Evolutionary conservation across 1,140 invertebrate species (phyloP).

Genomic region (Spodoptera frugiperda): DNA sequence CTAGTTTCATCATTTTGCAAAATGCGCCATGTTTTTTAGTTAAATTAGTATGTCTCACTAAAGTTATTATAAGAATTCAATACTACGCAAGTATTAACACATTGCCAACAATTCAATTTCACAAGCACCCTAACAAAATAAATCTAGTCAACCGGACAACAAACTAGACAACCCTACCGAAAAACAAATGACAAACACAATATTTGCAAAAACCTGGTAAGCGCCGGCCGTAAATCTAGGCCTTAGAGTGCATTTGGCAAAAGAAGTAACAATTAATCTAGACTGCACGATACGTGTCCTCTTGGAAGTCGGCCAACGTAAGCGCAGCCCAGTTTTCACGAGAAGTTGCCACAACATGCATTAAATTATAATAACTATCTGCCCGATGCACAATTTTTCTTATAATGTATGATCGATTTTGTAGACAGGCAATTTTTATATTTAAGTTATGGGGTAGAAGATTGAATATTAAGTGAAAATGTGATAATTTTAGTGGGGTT

Average conservation of each 20-base stretch:
- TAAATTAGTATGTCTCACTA: too few relatives aligned
- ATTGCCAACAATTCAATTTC: too few relatives aligned
- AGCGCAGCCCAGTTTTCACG: constrained; percentile 19
- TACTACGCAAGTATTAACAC: too few relatives aligned
- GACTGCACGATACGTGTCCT: constrained; percentile 56
- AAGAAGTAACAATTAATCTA: constrained; percentile 77
- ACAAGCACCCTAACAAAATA: too few relatives aligned
- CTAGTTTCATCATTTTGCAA: too few relatives aligned
- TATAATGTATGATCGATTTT: constrained; percentile 35
- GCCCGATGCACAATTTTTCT: constrained; percentile 31
- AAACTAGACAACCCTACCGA: constrained; percentile 4
- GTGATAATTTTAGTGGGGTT: not conserved
- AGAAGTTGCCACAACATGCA: constrained; percentile 39
- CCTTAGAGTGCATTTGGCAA: constrained; percentile 69
- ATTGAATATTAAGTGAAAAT: not conserved
- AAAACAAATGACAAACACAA: constrained; percentile 41
- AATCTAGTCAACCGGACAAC: not conserved
- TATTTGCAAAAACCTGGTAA: constrained; percentile 56
- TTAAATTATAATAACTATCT: constrained; percentile 43
- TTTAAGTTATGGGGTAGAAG: not conserved
- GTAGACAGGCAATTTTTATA: constrained; percentile 29
- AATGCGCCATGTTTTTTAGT: too few relatives aligned
- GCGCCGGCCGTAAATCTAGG: constrained; percentile 61
- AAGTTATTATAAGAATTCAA: too few relatives aligned
- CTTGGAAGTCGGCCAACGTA: constrained; percentile 65